phyloP scores from a whole-genome alignment of 2,888 invertebrate genomes.

The Ptilodon capucinus region DNA sequence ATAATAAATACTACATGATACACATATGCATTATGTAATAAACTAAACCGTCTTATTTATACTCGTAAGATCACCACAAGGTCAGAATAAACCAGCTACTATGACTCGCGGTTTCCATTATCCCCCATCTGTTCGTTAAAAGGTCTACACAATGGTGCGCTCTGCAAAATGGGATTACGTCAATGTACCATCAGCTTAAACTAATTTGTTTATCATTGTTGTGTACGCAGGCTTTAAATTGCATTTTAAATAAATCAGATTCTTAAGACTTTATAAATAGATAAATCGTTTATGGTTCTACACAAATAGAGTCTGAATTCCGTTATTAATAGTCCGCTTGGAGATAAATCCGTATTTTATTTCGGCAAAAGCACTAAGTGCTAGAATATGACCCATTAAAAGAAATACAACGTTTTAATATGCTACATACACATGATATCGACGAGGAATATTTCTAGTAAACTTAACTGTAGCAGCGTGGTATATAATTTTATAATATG shows the following conservation, averaged over 20 bases:
- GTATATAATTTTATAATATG: no score
- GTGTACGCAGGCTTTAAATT: slow-evolving; percentile 33
- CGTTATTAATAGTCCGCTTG: background rate
- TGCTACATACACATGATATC: slow-evolving; percentile 33
- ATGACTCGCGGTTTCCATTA: slow-evolving; percentile 48
- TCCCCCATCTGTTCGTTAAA: slow-evolving; percentile 46
- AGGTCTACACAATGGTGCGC: slow-evolving; percentile 41
- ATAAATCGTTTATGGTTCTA: slow-evolving; percentile 26
- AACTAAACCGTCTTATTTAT: slow-evolving; percentile 40
- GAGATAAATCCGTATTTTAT: slow-evolving; percentile 25
- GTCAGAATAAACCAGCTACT: slow-evolving; percentile 28
- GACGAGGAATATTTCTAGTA: slow-evolving; percentile 19
- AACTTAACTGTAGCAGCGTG: slow-evolving; percentile 4
- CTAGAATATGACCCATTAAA: slow-evolving; percentile 40
- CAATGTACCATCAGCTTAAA: slow-evolving; percentile 38
- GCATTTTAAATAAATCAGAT: slow-evolving; percentile 28
- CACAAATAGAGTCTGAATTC: slow-evolving; percentile 12
- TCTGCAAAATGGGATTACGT: slow-evolving; percentile 35
- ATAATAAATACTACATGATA: no score
- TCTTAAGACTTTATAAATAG: slow-evolving; percentile 36
- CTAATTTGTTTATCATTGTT: slow-evolving; percentile 51
- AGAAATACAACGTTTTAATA: slow-evolving; percentile 44
- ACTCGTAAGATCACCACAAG: slow-evolving; percentile 27
- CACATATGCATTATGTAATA: no score
- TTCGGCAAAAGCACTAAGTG: slow-evolving; percentile 25